Percentiles rank a stretch among this genome's conserved stretches.
These are phyloP conservation scores for Archivesica marissinica DNA, from an alignment of 1,140 invertebrate species.

Conservation along the genomic window DNA sequence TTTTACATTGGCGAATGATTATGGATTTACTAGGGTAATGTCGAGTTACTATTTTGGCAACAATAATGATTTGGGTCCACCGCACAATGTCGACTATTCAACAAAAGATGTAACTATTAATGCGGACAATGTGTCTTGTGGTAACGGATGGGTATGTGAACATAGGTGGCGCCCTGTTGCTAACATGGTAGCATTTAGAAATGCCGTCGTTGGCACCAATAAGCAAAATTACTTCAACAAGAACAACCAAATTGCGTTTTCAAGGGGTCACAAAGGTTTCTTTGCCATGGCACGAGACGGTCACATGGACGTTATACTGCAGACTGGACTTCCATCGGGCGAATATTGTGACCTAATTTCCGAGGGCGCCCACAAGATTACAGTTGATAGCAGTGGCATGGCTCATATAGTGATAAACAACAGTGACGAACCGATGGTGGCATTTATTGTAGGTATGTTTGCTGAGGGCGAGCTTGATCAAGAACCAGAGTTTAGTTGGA, in stretches of 20 bases:
- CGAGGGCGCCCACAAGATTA: slow-evolving; percentile 89
- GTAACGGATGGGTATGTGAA: slow-evolving; percentile 94
- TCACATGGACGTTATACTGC: slow-evolving; percentile 72
- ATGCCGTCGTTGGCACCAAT: slow-evolving; percentile 72
- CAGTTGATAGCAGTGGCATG: slow-evolving; percentile 87
- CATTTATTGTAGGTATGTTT: slow-evolving; percentile 88
- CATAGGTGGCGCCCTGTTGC: slow-evolving; percentile 93
- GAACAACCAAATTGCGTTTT: slow-evolving; percentile 78
- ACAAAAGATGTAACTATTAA: slow-evolving; percentile 86
- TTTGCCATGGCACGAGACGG: slow-evolving; percentile 79
- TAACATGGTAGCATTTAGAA: slow-evolving; percentile 87
- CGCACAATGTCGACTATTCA: slow-evolving; percentile 84
- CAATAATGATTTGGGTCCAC: slow-evolving; percentile 62
- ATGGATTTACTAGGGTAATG: slow-evolving; percentile 90
- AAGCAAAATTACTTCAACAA: slow-evolving; percentile 71
- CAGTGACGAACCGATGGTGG: slow-evolving; percentile 90
- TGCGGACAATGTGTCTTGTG: slow-evolving; percentile 86
- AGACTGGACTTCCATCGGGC: slow-evolving; percentile 90
- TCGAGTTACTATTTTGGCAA: slow-evolving; percentile 87
- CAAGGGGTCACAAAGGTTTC: slow-evolving; percentile 79
- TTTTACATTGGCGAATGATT: slow-evolving; percentile 91
- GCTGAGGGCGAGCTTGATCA: too few relatives aligned
- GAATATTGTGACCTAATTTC: slow-evolving; percentile 94
- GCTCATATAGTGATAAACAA: slow-evolving; percentile 87
- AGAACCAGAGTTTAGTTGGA: too few relatives aligned